Percentiles rank a stretch among this genome's conserved stretches.
Evolutionary conservation across 2,888 invertebrate species (phyloP).

Genomic region (Synergus gifuensis): DNA sequence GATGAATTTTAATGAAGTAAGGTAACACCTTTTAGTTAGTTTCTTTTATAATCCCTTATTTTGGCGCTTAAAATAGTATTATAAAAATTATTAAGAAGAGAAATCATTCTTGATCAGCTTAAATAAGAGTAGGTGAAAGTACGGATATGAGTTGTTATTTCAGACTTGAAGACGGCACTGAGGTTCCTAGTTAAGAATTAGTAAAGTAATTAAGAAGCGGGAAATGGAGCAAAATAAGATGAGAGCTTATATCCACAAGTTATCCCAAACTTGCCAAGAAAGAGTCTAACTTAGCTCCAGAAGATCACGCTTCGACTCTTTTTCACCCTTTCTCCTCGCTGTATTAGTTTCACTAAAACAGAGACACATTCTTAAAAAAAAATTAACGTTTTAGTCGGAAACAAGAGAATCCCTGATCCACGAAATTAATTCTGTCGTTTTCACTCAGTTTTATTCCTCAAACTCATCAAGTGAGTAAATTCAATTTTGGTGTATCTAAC

Average conservation of each 20-base stretch:
- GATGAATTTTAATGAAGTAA: no score
- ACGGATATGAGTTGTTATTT: conserved; percentile 70
- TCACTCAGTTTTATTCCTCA: neutral
- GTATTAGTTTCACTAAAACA: conserved; percentile 18
- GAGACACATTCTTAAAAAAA: neutral
- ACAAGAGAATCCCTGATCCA: conserved; percentile 26
- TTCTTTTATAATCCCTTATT: neutral
- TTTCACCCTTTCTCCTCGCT: conserved; percentile 49
- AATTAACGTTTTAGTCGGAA: neutral
- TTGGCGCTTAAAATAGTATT: conserved; percentile 6
- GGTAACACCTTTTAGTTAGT: neutral
- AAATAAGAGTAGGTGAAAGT: conserved; percentile 49
- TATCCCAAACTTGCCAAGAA: conserved; percentile 65
- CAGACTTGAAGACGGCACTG: conserved; percentile 65
- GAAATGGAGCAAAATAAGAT: conserved; percentile 73
- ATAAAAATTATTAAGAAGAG: conserved; percentile 34
- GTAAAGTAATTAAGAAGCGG: conserved; percentile 75
- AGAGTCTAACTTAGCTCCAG: conserved; percentile 59
- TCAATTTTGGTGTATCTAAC: neutral
- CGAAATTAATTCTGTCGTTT: conserved; percentile 38
- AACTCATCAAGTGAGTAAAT: neutral
- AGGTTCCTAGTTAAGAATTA: conserved; percentile 72
- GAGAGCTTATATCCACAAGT: conserved; percentile 70
- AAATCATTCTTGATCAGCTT: conserved; percentile 50
- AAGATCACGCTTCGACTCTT: conserved; percentile 62